phyloP scores from a whole-genome alignment of 2,888 invertebrate species.

The Drepana falcataria region DNA sequence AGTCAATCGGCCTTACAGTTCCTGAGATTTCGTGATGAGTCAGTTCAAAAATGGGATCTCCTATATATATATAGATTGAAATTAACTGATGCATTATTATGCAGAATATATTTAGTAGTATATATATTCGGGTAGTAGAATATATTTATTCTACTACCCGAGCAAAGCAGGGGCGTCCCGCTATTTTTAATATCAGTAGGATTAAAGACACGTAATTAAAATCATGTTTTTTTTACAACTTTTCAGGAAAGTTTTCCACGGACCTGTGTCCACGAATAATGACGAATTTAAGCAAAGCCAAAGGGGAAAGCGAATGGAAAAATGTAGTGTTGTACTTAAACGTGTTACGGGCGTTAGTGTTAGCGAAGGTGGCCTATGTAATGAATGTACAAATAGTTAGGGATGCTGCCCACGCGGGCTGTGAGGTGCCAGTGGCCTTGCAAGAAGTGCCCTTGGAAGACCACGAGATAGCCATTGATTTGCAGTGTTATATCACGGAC shows the following conservation, averaged over 20 bases:
- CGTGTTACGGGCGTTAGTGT: constrained; percentile 54
- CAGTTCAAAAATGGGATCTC: no score
- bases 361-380: constrained; percentile 60
- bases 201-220: no score
- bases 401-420: constrained; percentile 47
- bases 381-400: constrained; percentile 71
- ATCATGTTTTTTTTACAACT: not conserved
- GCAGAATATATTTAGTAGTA: no score
- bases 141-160: no score
- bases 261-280: constrained; percentile 55
- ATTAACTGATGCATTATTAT: no score
- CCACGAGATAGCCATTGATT: constrained; percentile 58
- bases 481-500: constrained; percentile 80
- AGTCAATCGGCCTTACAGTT: no score
- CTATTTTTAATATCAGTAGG: no score
- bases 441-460: constrained; percentile 59
- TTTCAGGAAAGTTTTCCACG: constrained; percentile 65
- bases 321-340: constrained; percentile 55
- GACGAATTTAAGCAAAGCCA: constrained; percentile 53
- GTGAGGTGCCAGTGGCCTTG: constrained; percentile 61
- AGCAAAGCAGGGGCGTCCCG: no score
- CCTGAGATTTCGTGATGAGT: no score
- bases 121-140: no score
- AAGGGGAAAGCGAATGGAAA: constrained; percentile 59
- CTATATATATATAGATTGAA: no score